phyloP scores from a whole-genome alignment of 2,797 vertebrate species.

The Myotis pilosus region DNA sequence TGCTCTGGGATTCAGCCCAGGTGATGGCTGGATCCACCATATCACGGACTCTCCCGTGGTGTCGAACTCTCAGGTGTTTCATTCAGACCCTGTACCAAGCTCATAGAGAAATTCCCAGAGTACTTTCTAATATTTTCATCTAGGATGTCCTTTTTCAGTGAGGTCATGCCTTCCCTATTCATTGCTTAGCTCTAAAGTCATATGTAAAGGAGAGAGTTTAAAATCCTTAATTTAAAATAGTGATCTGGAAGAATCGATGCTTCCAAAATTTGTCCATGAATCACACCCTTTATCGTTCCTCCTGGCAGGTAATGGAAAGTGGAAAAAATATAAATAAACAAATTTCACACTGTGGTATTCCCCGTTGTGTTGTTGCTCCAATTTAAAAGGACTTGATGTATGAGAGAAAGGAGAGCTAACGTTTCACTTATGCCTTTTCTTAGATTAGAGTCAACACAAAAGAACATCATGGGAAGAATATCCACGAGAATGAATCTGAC shows the following conservation, averaged over 20 bases:
- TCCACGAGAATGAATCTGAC: background rate
- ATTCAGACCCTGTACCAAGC: background rate
- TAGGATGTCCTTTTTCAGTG: background rate
- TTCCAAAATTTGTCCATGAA: conserved; percentile 17
- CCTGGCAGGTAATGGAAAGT: background rate
- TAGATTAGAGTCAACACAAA: background rate
- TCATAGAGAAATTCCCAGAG: background rate
- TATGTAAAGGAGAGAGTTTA: conserved; percentile 2
- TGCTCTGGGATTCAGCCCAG: background rate
- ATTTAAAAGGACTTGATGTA: background rate
- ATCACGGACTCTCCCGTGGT: background rate
- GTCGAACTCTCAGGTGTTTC: background rate
- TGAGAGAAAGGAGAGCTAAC: background rate
- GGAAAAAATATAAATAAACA: background rate
- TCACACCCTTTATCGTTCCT: background rate
- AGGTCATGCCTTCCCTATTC: background rate
- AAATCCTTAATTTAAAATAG: background rate
- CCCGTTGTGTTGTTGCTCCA: background rate
- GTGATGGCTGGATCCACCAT: background rate
- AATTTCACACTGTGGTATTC: background rate
- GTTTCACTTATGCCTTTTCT: background rate
- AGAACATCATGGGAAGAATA: background rate
- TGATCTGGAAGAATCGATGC: background rate
- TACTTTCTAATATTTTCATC: background rate
- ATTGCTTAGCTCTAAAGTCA: background rate